Percentiles rank a stretch among this genome's conserved stretches.
These are phyloP conservation scores for Leucania comma DNA, from an alignment of 2,888 invertebrate genomes.

Conservation along the genomic window DNA sequence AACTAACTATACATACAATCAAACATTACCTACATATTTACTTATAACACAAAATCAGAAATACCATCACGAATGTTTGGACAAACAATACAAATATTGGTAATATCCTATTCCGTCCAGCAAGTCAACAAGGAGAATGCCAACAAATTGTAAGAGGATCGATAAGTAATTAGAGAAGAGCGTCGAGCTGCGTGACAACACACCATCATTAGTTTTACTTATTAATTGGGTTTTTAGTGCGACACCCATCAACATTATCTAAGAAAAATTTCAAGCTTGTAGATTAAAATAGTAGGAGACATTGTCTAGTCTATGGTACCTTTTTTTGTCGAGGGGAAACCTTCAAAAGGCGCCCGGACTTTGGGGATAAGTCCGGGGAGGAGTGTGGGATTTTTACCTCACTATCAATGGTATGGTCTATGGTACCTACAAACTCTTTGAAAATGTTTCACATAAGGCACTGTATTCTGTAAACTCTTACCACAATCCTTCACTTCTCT, in stretches of 20 bases:
- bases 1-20: background rate
- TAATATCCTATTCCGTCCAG: background rate
- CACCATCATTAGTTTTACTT: slow-evolving; percentile 30
- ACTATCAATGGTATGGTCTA: too few relatives aligned
- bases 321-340: too few relatives aligned
- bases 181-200: slow-evolving; percentile 40
- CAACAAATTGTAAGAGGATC: slow-evolving; percentile 33
- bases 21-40: background rate
- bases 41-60: background rate
- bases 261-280: slow-evolving; percentile 30
- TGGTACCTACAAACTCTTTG: too few relatives aligned
- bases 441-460: too few relatives aligned
- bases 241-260: slow-evolving; percentile 47
- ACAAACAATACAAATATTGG: slow-evolving; percentile 28
- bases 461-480: too few relatives aligned
- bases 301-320: too few relatives aligned
- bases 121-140: slow-evolving; percentile 6
- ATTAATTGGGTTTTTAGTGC: slow-evolving; percentile 49
- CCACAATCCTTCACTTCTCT: too few relatives aligned
- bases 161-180: slow-evolving; percentile 44
- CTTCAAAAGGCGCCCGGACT: too few relatives aligned
- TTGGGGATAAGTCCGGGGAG: too few relatives aligned
- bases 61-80: slow-evolving; percentile 17
- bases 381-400: too few relatives aligned
- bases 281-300: background rate